Evolutionary conservation across 2,888 invertebrate species (phyloP).

Genomic region (Troides oblongomaculatus): DNA sequence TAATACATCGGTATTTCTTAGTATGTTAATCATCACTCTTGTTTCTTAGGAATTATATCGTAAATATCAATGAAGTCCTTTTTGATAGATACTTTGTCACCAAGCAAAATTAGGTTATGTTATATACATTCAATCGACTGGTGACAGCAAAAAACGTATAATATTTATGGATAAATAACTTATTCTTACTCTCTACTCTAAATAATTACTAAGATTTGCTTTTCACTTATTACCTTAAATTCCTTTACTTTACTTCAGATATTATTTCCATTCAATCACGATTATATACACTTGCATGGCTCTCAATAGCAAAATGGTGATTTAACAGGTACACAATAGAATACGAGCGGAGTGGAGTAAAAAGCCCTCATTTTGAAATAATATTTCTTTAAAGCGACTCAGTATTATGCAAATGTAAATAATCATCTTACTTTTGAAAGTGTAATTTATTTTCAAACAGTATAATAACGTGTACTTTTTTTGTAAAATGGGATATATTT

Average conservation of each 20-base stretch:
- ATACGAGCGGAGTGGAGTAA: constrained; percentile 11
- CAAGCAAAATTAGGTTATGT: too few species aligned
- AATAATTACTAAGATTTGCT: not conserved
- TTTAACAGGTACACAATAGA: constrained; percentile 13
- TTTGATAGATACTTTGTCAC: too few species aligned
- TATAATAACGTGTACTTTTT: not conserved
- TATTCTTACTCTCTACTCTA: too few species aligned
- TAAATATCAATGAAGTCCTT: too few species aligned
- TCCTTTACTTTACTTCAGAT: constrained; percentile 4
- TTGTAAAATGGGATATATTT: too few species aligned
- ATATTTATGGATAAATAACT: too few species aligned
- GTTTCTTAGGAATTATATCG: too few species aligned
- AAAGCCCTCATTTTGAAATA: constrained; percentile 14
- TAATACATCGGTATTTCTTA: too few species aligned
- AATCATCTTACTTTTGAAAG: not conserved
- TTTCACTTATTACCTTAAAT: not conserved
- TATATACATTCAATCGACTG: too few species aligned
- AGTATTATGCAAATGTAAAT: not conserved
- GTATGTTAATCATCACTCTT: too few species aligned
- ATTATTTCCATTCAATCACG: constrained; percentile 10
- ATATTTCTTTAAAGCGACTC: not conserved
- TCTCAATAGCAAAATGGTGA: constrained; percentile 7
- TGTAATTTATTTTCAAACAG: not conserved
- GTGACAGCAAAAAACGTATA: too few species aligned
- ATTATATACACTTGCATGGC: constrained; percentile 8